Evolutionary conservation across 1,140 invertebrate species (phyloP), one percentile per base, ranked within the genome.

Genomic region (Telenomus remus): DNA sequence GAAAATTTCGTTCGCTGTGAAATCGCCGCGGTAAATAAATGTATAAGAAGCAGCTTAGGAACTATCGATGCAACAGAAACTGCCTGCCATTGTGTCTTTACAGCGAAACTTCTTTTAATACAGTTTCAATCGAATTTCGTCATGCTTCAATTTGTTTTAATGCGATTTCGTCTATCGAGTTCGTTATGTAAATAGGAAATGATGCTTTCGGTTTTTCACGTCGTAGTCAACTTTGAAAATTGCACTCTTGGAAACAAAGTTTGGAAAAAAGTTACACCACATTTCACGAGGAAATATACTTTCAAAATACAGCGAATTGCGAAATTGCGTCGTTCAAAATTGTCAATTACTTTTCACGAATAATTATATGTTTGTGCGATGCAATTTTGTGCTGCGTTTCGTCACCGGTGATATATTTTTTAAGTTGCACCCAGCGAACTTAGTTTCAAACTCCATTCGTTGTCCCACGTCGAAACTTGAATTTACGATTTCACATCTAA

Each of bases 101-200:
- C 55, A 54, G 54, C 49, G 43, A 69, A 61, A 70, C 66, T 70
- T 70, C 50, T 55, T 70, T 70, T 61, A 70, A 70, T 61, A 35
- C 56, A 70, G 51, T 70, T 70, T 61, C 51, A 50, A 70, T 61
- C 39, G 46, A 70, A 61, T 56, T 69, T 61, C 37, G 56, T 63
- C 51, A 39, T 34, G 57, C 49, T 61, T 55, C 57, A 56, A 70
- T 70, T 61, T 50, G 66, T 56, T 69, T 61, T 70, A 70, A 70
- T 70, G 46, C 39, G n/a, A 70, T 60, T 47, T 46, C 13, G 27
- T 57, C 54, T 37, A 51, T 47, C 54, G 34, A 13, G 34, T 53
- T 69, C 59, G 37, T 69, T 42, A 69, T 66, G 55, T 48, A 54
- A 60, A 69, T 54, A 16, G 55, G 39, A 59, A 47, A 69, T 69